Evolutionary conservation across 64 coral and sea anemone genomes (phyloP), one percentile per base, ranked within the genome.

Genomic region (Porites australiensis): DNA sequence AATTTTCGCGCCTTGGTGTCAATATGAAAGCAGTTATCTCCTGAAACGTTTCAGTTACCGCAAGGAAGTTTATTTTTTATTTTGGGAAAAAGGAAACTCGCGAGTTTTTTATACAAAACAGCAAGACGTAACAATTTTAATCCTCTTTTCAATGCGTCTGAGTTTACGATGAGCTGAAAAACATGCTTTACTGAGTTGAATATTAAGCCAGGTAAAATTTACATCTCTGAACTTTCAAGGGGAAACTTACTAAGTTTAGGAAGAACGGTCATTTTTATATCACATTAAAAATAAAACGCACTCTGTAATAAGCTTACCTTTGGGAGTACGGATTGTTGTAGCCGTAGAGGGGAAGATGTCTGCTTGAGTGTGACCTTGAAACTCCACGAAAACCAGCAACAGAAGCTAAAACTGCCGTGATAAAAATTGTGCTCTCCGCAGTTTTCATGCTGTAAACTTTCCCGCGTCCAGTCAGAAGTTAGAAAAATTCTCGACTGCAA

Each of bases 351-450:
- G 81, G 64, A 13, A 84, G 48, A 5, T 64, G 63, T 18, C 81
- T 84, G 7, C 61, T n/a, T 69, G 61, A 66, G 69, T 84, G 47
- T 2, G 63, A 84, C 51, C 81, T 84, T 15, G 81, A 84, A 68
- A 20, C 18, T 4, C 37, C 15, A 6, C 81, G 81, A 84, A 68
- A 84, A 14, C 62, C 45, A 45, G 50, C 10, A 16, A 64, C 63
- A 69, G 63, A 66, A 5, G 43, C 46, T 13, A 84, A 8, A 50
- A 52, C 5, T 49, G 45, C 81, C 61, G 14, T 46, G 47, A 69
- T 16, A 21, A 84, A 52, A 23, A 20, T 13, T 67, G 46, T 43
- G 5, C 2, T 60, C 22, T 16, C 47, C 13, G 62, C 7, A 14
- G 23, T 84, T 49, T 68, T 45, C 81, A 84, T 84, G 62, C 16